Conservation (phyloP, 1,140 invertebrate genomes). For the Bombus confusus region DNA sequence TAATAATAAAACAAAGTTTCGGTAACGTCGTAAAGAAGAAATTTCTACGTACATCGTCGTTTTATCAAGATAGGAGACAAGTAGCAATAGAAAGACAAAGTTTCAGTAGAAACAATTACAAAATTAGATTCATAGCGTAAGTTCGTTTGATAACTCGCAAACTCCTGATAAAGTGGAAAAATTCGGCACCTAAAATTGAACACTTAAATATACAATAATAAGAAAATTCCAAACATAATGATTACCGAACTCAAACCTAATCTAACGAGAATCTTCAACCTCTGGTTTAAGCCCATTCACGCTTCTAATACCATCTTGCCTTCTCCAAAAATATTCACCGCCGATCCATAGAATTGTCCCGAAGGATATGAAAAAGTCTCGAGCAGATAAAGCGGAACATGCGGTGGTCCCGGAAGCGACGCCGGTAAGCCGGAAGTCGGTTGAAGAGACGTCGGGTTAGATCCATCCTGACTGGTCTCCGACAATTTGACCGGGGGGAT, state of each 20-base stretch:
- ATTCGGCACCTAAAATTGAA: too few relatives aligned
- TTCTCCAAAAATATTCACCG: neutral
- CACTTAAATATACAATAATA: too few relatives aligned
- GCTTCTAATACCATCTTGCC: too few relatives aligned
- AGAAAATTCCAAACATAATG: too few relatives aligned
- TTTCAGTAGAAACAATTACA: neutral
- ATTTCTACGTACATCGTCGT: neutral
- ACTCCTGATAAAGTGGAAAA: too few relatives aligned
- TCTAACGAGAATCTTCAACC: too few relatives aligned
- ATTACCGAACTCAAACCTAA: too few relatives aligned
- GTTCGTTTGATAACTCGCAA: neutral
- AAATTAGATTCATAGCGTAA: neutral
- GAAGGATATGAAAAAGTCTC: neutral
- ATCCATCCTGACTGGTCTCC: conserved; percentile 26
- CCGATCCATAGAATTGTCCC: neutral
- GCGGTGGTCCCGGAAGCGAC: neutral
- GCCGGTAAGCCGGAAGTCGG: conserved; percentile 28
- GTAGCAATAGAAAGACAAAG: neutral
- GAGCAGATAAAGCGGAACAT: neutral
- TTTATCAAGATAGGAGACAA: neutral
- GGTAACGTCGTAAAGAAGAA: neutral
- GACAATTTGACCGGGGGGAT: conserved; percentile 34
- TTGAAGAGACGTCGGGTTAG: conserved; percentile 8
- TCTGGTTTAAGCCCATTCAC: neutral
- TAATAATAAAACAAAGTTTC: neutral